Base-by-base conservation (phyloP, 1,140 invertebrate genomes). In the Drosophila simulans region DNA sequence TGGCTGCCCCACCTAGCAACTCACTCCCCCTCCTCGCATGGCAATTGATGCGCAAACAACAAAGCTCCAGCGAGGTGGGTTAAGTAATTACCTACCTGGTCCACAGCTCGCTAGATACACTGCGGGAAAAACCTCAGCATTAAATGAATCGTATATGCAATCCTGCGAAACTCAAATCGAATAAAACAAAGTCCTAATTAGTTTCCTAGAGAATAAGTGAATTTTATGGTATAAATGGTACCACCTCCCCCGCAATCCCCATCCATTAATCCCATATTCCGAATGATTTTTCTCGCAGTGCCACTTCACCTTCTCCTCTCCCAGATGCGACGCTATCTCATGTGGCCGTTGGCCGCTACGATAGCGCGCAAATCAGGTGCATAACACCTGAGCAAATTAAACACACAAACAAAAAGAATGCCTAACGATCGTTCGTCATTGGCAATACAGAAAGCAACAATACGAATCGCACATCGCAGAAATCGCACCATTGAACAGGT, bases 321-420 rank as follows among this genome's bases (percentile, higher is more conserved):
- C 13, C 54, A 55, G 64, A 68, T 68, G 64, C 60, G 60, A 68
- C 64, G 27, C 46, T 65, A 65, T 68, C 63, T 82, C 42, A 66
- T 77, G 65, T 70, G 65, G 60, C 56, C 55, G 76, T 81, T 73
- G 83, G 79, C 70, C 81, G 63, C 54, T 63, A 53, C 76, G 83
- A 86, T 86, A 86, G 79, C 83, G 79, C 76, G 49, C 65, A 73
- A 88, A 86, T 86, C 83, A 83, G 80, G 83, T 86, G 83, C 83
- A 86, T 88, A 86, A 86, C 83, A 86, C 83, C 83, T 86, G 83
- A 86, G 80, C 83, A 86, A 88, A 86, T 88, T 77, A 73, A 85
- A 75, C 52, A 57, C 68, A 71, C 43, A 49, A 71, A 70, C 65
- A 68, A 68, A 54, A 69, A 69, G 42, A 75, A 76, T 73, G 83